Evolutionary conservation across 30 jellyfish, hydroid and myxozoan species (phyloP), one percentile per base, ranked within the genome.

Genomic region (Catostylus mosaicus): DNA sequence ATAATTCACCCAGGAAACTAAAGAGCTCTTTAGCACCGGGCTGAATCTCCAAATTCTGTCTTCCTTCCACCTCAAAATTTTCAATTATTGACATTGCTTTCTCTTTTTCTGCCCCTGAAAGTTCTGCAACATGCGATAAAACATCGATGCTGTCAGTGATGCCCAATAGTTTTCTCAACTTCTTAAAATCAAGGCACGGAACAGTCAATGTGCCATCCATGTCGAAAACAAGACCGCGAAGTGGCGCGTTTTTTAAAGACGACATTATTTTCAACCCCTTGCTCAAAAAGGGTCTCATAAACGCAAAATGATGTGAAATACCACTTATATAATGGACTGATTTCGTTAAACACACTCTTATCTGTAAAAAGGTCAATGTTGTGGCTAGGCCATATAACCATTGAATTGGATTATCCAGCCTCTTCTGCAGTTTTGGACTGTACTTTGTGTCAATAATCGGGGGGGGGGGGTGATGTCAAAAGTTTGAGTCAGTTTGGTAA

Each of bases 151-250:
- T 69, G 24, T 70, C 81, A n/a, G 67, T 73, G 20, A 94, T 83
- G 24, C 83, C 64, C 7, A 94, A 73, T 60, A 36, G 68, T 33
- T 64, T 51, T 36, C 91, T 51, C 54, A 94, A 57, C 43, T 80
- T 77, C 48, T 60, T 61, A 61, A 94, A 94, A 59, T 94, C 85
- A 24, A 94, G 75, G 33, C 85, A 92, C 12, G 99, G 99, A 51
- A 88, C 89, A 3, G 99, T 94, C 62, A 94, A 77, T 10, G 99
- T 94, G 26, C 99, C 99, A 75, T 94, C 99, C 96, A 94, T 83
- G 64, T 94, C 99, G 74, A 94, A 94, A 43, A 94, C 82, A 24
- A 94, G 48, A 1, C 97, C 99, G 3, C 47, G 80, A 27, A 92
- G 47, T 18, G 60, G 56, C 33, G 64, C 31, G 7, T 27, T 61